phyloP scores from a whole-genome alignment of 1,140 invertebrate species.

The Drusus annulatus region DNA sequence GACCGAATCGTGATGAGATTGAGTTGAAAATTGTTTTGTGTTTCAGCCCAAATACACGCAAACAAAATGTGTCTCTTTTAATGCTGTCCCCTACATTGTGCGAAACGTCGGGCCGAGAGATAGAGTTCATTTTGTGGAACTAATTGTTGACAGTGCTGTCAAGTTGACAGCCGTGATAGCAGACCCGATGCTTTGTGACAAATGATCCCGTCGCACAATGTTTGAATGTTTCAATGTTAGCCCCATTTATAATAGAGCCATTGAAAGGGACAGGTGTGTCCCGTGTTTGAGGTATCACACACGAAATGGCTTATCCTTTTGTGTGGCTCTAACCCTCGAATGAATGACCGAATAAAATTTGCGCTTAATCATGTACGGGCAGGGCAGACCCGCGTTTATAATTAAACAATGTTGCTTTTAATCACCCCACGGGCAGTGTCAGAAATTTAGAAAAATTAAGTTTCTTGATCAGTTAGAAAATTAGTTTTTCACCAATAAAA shows the following conservation, averaged over 20 bases:
- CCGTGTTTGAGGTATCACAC: constrained; percentile 43
- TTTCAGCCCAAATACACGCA: not conserved
- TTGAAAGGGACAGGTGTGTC: constrained; percentile 41
- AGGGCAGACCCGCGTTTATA: not conserved
- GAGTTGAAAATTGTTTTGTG: constrained; percentile 2
- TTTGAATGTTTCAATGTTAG: constrained; percentile 1
- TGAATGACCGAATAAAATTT: not conserved
- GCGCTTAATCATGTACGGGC: not conserved
- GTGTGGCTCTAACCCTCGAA: constrained; percentile 4
- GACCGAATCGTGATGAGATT: not conserved
- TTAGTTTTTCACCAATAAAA: too few relatives aligned
- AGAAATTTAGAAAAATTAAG: too few relatives aligned
- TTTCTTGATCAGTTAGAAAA: too few relatives aligned
- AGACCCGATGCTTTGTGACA: constrained; percentile 40
- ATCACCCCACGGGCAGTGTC: not conserved
- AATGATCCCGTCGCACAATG: constrained; percentile 50
- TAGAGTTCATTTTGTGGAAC: constrained; percentile 55
- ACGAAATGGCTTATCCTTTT: constrained; percentile 32
- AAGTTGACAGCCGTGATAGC: constrained; percentile 53
- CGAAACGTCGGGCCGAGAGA: constrained; percentile 21
- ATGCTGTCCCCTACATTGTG: constrained; percentile 27
- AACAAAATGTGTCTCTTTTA: constrained; percentile 40
- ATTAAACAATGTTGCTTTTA: too few relatives aligned
- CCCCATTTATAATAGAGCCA: constrained; percentile 35
- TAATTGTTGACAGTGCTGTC: constrained; percentile 59